These are phyloP conservation scores for Ginglymostoma cirratum DNA, from an alignment of 2,113 vertebrate species.

Conservation along the genomic window DNA sequence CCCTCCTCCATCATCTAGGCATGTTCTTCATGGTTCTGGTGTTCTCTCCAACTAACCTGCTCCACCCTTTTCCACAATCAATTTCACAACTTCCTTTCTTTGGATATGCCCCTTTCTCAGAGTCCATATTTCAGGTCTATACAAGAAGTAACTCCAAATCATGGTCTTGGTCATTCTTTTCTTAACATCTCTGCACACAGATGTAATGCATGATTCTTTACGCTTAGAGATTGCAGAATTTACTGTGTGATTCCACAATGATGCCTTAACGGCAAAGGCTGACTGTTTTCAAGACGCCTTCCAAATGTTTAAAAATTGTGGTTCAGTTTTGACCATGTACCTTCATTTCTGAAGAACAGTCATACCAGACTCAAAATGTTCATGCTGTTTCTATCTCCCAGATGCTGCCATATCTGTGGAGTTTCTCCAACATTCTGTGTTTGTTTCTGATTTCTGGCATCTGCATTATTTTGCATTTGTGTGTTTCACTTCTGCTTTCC, in stretches of 20 bases:
- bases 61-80: neutral
- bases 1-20: neutral
- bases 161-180: neutral
- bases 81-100: neutral
- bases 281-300: neutral
- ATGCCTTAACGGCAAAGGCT: neutral
- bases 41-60: neutral
- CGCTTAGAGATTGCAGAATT: neutral
- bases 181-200: neutral
- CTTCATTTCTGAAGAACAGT: no score
- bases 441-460: no score
- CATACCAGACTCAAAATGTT: no score
- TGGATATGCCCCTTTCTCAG: neutral
- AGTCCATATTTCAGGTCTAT: neutral
- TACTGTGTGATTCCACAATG: neutral
- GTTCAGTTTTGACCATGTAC: neutral
- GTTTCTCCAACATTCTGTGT: no score
- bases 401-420: no score
- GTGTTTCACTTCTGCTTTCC: neutral
- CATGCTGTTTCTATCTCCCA: no score
- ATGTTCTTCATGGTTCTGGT: neutral
- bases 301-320: neutral
- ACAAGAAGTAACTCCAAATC: neutral
- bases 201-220: neutral
- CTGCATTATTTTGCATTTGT: no score